A percentile compares a stretch with the other conserved stretches of the same genome.
Conservation (phyloP, 2,113 vertebrate species). For the Propithecus coquereli region DNA sequence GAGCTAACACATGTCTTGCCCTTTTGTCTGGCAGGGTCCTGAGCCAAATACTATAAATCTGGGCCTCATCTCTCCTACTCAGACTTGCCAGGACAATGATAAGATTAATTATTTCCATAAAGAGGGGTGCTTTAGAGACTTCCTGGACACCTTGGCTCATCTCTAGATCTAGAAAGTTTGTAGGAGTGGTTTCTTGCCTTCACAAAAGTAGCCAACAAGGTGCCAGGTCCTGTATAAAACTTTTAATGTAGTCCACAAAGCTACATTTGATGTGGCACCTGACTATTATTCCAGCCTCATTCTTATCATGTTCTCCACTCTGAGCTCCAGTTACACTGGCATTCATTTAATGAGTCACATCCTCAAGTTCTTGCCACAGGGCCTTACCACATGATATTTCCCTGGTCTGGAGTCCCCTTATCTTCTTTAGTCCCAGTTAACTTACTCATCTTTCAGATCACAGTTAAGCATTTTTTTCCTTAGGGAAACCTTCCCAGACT, state of each 20-base stretch:
- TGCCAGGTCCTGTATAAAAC: not conserved
- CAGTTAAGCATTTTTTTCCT: not conserved
- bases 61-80: conserved; percentile 24
- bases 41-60: conserved; percentile 59
- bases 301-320: not conserved
- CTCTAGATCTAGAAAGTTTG: conserved; percentile 23
- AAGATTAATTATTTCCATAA: conserved; percentile 66
- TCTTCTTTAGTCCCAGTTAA: not conserved
- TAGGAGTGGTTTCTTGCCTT: not conserved
- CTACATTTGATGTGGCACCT: not conserved
- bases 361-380: not conserved
- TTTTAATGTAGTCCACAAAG: not conserved
- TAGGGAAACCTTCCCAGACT: not conserved
- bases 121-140: conserved; percentile 49
- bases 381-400: not conserved
- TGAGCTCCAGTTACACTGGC: not conserved
- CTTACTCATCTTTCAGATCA: not conserved
- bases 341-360: not conserved
- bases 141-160: conserved; percentile 60
- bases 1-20: conserved; percentile 25
- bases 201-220: not conserved
- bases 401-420: not conserved
- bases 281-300: not conserved
- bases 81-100: conserved; percentile 43
- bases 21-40: not conserved